Percentiles rank a stretch among this genome's conserved stretches.
Evolutionary conservation across 1,140 invertebrate genomes (phyloP).

Genomic region (Plectrocnemia conspersa): DNA sequence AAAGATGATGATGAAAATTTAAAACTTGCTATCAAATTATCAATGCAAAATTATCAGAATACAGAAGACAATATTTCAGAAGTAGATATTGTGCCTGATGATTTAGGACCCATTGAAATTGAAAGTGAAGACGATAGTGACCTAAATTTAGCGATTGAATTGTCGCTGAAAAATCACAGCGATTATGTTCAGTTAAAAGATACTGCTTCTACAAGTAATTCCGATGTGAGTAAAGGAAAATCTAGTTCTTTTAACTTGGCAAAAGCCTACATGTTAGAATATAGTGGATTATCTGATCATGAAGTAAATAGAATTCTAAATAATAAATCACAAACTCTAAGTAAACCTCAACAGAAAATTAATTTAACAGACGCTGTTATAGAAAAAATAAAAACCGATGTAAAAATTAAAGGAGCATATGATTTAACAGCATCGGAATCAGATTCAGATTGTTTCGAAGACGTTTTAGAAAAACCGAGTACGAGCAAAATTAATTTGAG

Average conservation of each 20-base stretch:
- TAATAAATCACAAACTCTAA: slow-evolving; percentile 33
- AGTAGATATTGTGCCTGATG: too few species aligned
- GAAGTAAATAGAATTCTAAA: slow-evolving; percentile 60
- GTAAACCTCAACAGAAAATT: not conserved
- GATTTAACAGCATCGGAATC: too few species aligned
- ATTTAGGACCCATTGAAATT: too few species aligned
- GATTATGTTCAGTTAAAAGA: not conserved
- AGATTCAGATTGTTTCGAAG: too few species aligned
- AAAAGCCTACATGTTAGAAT: slow-evolving; percentile 65
- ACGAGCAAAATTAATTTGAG: too few species aligned
- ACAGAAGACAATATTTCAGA: too few species aligned
- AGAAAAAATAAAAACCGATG: not conserved
- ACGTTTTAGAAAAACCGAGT: too few species aligned
- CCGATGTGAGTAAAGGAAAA: slow-evolving; percentile 6
- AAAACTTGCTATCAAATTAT: slow-evolving; percentile 51
- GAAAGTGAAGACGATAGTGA: slow-evolving; percentile 52
- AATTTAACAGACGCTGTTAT: not conserved
- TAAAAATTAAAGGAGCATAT: too few species aligned
- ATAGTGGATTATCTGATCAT: slow-evolving; percentile 66
- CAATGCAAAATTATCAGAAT: slow-evolving; percentile 39
- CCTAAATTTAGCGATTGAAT: slow-evolving; percentile 45
- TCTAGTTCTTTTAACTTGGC: slow-evolving; percentile 42
- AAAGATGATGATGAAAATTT: slow-evolving; percentile 54
- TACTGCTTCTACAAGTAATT: not conserved
- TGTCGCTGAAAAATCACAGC: slow-evolving; percentile 1